Percentiles rank a stretch among this genome's conserved stretches.
Evolutionary conservation across 2,113 vertebrate genomes (phyloP).

Genomic region (Oryzias celebensis): DNA sequence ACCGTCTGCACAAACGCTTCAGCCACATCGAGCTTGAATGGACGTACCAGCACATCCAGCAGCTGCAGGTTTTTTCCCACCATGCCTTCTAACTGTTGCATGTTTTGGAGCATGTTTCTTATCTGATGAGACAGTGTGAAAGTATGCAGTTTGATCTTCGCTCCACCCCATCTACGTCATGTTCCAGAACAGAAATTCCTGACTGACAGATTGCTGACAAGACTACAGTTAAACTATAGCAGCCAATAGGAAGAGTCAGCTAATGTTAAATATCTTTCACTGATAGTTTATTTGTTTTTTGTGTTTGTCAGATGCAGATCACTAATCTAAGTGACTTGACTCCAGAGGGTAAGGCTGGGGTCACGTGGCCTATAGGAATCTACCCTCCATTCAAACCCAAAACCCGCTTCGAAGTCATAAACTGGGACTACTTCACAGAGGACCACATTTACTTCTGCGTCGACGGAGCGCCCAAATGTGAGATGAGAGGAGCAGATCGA

Average conservation of each 20-base stretch:
- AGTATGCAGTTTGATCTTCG: conserved; percentile 9
- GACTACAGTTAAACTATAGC: no score
- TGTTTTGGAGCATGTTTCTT: background rate
- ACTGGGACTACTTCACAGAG: conserved; percentile 97
- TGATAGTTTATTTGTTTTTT: background rate
- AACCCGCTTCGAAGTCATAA: conserved; percentile 94
- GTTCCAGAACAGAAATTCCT: conserved; percentile 24
- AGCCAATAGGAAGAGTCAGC: background rate
- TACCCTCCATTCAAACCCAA: conserved; percentile 86
- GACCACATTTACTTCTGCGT: conserved; percentile 90
- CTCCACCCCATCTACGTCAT: conserved; percentile 4
- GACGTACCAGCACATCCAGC: conserved; percentile 89
- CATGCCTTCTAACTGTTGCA: background rate
- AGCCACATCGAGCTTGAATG: conserved; percentile 88
- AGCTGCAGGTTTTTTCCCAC: conserved; percentile 85
- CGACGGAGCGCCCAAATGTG: conserved; percentile 90
- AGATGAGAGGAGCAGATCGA: conserved; percentile 85
- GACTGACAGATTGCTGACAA: conserved; percentile 14
- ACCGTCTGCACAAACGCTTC: conserved; percentile 91
- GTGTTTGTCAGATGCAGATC: conserved; percentile 85
- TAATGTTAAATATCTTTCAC: background rate
- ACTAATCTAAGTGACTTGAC: conserved; percentile 89
- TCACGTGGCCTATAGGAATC: conserved; percentile 92
- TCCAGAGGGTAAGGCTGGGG: conserved; percentile 84
- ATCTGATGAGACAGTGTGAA: conserved; percentile 11